phyloP scores from a whole-genome alignment of 1,140 invertebrate genomes.

The Ectropis grisescens region DNA sequence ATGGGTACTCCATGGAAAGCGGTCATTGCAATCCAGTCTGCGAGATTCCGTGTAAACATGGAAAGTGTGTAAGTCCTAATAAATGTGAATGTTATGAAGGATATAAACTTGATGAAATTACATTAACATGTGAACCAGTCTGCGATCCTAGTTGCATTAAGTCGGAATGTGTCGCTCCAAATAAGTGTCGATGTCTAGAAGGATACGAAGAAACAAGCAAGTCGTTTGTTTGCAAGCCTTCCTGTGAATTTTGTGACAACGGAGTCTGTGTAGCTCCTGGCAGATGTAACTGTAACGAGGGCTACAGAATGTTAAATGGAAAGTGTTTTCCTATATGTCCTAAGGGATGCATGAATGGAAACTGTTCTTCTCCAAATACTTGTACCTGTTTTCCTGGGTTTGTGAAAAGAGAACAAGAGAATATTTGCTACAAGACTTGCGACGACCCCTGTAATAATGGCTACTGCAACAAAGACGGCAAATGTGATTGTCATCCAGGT shows the following conservation, averaged over 20 bases:
- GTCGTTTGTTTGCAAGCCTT: constrained; percentile 10
- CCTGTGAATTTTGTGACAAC: constrained; percentile 46
- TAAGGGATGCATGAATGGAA: constrained; percentile 34
- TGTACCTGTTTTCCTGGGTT: constrained; percentile 24
- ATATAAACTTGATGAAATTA: constrained; percentile 8
- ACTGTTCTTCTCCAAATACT: constrained; percentile 17
- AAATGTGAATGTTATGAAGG: constrained; percentile 14
- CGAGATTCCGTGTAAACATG: constrained; percentile 51
- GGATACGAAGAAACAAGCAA: constrained; percentile 2
- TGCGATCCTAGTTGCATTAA: constrained; percentile 10
- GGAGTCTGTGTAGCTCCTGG: constrained; percentile 73
- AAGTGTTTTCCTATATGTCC: constrained; percentile 27
- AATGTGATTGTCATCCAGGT: constrained; percentile 29
- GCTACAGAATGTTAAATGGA: constrained; percentile 24
- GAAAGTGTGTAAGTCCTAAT: constrained; percentile 27
- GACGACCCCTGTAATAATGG: constrained; percentile 10
- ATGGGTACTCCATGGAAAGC: constrained; percentile 20
- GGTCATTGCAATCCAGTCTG: constrained; percentile 55
- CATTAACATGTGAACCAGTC: constrained; percentile 7
- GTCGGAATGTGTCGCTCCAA: constrained; percentile 3
- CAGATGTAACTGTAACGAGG: constrained; percentile 64
- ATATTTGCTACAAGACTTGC: constrained; percentile 18
- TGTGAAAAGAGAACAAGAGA: constrained; percentile 3
- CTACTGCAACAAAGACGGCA: constrained; percentile 23
- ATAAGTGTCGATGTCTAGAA: constrained; percentile 12